Conservation (phyloP, 2,888 invertebrate species). For the Tridacna crocea region DNA sequence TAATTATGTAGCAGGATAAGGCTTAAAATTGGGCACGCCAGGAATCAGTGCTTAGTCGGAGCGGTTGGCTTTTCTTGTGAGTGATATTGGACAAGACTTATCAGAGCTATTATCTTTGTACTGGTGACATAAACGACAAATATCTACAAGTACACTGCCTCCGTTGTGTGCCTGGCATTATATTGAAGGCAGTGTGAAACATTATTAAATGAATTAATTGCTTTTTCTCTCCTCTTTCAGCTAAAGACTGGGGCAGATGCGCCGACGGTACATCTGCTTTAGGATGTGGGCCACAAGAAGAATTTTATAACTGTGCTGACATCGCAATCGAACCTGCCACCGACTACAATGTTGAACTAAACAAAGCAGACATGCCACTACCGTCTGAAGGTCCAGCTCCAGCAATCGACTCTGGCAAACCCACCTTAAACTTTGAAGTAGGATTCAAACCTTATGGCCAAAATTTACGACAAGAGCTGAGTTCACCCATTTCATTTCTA, state of each 20-base stretch:
- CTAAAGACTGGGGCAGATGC: slow-evolving; percentile 59
- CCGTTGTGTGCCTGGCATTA: too few species aligned
- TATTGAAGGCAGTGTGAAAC: not conserved
- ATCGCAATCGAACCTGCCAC: slow-evolving; percentile 45
- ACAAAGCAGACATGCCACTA: slow-evolving; percentile 5
- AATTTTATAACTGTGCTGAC: slow-evolving; percentile 59
- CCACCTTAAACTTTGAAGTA: slow-evolving; percentile 29
- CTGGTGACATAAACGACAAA: too few species aligned
- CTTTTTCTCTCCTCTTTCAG: slow-evolving; percentile 31
- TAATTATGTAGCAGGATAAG: too few species aligned
- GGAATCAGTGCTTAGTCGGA: too few species aligned
- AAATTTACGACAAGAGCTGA: not conserved
- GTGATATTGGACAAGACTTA: too few species aligned
- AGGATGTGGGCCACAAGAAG: slow-evolving; percentile 60
- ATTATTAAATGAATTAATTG: not conserved
- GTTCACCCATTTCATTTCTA: slow-evolving; percentile 40
- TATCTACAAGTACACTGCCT: too few species aligned
- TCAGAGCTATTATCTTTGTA: too few species aligned
- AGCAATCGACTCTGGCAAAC: not conserved
- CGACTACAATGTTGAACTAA: not conserved
- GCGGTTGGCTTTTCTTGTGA: too few species aligned
- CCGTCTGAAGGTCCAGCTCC: slow-evolving; percentile 31
- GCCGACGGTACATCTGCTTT: slow-evolving; percentile 38
- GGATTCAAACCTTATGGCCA: slow-evolving; percentile 12
- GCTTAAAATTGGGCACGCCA: too few species aligned